These are phyloP conservation scores for Erebia aethiops DNA, from an alignment of 2,888 invertebrate genomes.

Conservation along the genomic window DNA sequence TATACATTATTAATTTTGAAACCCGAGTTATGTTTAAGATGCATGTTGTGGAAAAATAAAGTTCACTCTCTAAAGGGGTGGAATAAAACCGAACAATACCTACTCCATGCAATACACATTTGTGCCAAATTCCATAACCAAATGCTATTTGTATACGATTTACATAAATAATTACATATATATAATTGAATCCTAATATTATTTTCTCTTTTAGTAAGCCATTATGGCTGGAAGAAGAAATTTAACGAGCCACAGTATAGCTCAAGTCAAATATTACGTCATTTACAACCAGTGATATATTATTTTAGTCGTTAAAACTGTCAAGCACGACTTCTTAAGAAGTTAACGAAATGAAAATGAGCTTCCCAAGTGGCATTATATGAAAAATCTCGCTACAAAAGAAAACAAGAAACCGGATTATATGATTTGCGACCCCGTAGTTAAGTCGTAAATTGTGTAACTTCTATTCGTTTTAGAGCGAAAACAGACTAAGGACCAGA, in stretches of 20 bases:
- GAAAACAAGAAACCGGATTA: constrained; percentile 52
- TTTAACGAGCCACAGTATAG: neutral
- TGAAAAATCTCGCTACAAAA: constrained; percentile 37
- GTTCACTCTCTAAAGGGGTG: too few species aligned
- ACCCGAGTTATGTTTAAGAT: too few species aligned
- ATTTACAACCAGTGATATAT: neutral
- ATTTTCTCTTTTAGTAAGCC: neutral
- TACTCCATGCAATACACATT: too few species aligned
- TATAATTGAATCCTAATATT: neutral
- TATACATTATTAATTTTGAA: too few species aligned
- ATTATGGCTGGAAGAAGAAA: neutral
- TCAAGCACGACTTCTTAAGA: constrained; percentile 12
- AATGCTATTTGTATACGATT: neutral
- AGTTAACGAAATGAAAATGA: constrained; percentile 23
- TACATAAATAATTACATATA: neutral
- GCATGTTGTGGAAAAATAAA: too few species aligned
- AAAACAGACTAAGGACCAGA: too few species aligned
- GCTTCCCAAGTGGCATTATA: constrained; percentile 11
- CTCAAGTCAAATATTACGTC: neutral
- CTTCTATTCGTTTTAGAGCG: constrained; percentile 58
- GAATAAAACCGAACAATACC: too few species aligned
- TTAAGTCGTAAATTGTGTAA: constrained; percentile 60
- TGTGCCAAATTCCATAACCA: too few species aligned
- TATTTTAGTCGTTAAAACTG: constrained; percentile 12
- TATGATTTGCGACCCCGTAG: constrained; percentile 49